Conservation (phyloP, 2,888 invertebrate genomes). For the Spodoptera littoralis region DNA sequence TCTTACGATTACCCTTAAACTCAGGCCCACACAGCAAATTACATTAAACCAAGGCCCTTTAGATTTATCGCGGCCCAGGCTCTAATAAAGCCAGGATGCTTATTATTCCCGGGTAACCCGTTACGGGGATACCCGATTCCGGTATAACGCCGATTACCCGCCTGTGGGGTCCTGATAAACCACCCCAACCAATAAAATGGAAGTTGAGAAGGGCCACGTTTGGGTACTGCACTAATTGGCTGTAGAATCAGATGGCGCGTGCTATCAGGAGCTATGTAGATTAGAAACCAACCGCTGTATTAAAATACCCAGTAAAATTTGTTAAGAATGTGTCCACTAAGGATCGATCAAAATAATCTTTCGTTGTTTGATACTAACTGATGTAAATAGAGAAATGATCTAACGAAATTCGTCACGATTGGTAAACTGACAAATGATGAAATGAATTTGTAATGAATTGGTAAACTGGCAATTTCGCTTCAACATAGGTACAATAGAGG, state of each 20-base stretch:
- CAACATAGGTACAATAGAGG: no score
- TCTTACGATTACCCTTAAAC: constrained; percentile 2
- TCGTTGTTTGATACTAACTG: no score
- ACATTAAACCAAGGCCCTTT: constrained; percentile 24
- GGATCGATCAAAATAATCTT: no score
- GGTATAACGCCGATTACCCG: constrained; percentile 49
- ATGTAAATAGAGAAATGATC: no score
- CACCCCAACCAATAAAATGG: constrained; percentile 18
- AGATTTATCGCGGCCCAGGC: constrained; percentile 28
- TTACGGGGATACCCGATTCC: constrained; percentile 29
- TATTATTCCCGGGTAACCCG: constrained; percentile 38
- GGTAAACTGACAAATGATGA: no score
- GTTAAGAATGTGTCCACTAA: no score
- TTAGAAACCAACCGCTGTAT: neutral
- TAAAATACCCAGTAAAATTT: no score
- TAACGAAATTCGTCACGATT: no score
- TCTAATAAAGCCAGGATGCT: constrained; percentile 35
- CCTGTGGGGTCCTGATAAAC: constrained; percentile 53
- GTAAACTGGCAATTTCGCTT: no score
- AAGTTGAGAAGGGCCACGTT: constrained; percentile 25
- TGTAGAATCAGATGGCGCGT: constrained; percentile 1
- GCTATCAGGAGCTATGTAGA: neutral
- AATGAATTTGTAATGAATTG: no score
- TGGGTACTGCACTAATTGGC: constrained; percentile 15
- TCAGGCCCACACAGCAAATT: constrained; percentile 12